A percentile compares a stretch with the other conserved stretches of the same genome.
phyloP scores from a whole-genome alignment of 2,888 invertebrate species.

The Hyalella azteca region DNA sequence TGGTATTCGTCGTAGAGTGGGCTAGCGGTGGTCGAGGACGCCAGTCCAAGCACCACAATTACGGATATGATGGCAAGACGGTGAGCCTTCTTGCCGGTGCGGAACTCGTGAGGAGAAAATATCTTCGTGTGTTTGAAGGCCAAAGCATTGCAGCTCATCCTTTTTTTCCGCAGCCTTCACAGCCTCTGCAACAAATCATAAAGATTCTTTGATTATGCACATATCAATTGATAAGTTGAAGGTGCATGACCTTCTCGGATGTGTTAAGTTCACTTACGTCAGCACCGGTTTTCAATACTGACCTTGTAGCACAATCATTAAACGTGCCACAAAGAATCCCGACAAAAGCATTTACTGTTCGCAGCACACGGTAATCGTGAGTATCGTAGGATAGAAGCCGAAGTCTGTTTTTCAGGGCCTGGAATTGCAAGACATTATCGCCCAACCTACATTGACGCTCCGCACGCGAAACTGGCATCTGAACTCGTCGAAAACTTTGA shows the following conservation, averaged over 20 bases:
- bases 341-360: background rate
- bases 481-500: too few species aligned
- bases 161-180: background rate
- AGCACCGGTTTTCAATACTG: background rate
- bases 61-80: background rate
- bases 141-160: background rate
- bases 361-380: background rate
- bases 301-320: too few species aligned
- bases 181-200: background rate
- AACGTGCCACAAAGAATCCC: too few species aligned
- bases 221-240: background rate
- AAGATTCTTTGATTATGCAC: background rate
- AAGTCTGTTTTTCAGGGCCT: too few species aligned
- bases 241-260: too few species aligned
- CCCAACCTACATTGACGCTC: too few species aligned
- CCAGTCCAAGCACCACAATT: background rate
- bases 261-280: background rate
- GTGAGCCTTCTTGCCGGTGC: background rate
- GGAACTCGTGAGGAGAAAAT: background rate
- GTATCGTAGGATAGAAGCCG: too few species aligned
- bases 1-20: background rate
- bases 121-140: background rate
- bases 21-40: background rate
- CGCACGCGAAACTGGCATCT: too few species aligned
- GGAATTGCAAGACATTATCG: too few species aligned